Evolutionary conservation across 2,888 invertebrate species (phyloP), one percentile per base, ranked within the genome.

Genomic region (Melolontha melolontha): DNA sequence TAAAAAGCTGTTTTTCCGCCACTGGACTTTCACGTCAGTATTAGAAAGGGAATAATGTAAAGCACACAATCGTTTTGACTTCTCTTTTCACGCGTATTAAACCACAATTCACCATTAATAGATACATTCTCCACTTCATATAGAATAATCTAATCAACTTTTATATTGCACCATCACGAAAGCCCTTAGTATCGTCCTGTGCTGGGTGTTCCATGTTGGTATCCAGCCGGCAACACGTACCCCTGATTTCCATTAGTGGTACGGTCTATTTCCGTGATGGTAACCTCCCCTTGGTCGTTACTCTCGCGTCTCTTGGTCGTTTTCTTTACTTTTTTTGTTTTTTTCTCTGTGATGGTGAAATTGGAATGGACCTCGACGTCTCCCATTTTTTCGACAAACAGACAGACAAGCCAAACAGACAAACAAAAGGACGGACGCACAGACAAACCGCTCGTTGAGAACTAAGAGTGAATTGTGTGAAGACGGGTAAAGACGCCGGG

Each of bases 271-370:
- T 94, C 93, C 85, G 91, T 90, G 83, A 93, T 90, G 84, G 94
- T 93, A 77, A 85, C 85, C 74, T 85, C 85, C 80, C 90, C 88
- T 81, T 90, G 90, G 82, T 90, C 90, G 73, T 88, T 88, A 81
- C 89, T 90, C 85, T 92, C 91, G 82, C 93, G 90, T 84, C 93
- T 90, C 79, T 92, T 91, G 81, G 91, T 91, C 82, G 91, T 90
- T 87, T 95, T 95, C 89, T 95, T 95, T 86, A 94, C 92, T 88
- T 95, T 95, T 85, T 94, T 94, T 83, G 93, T 90, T 86, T 94
- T 91, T 85, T 90, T 90, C 83, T 90, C 92, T 80, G 93, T 93
- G 82, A 92, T 90, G 82, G 93, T 91, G 84, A 89, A 91, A 85
- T 92, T 91, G 87, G 93, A 92, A 87, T 93, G 92, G 75, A 92